These are phyloP conservation scores for Leptestheria dahalacensis DNA, from an alignment of 1,140 invertebrate genomes.

Conservation along the genomic window DNA sequence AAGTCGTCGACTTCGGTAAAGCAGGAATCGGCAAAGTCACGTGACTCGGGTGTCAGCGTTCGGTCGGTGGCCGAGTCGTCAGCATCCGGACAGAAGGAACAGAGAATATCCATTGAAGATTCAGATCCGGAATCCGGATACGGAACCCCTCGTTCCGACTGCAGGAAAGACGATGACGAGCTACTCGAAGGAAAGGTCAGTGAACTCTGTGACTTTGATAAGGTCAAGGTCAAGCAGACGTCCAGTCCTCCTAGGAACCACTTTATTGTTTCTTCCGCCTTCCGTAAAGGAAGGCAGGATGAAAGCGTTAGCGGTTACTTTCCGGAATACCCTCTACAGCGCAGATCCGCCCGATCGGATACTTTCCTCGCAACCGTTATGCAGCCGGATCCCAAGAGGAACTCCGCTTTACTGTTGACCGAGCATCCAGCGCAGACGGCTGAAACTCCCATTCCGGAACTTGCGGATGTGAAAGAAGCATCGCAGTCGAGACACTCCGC, in stretches of 20 bases:
- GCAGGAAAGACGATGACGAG: not conserved
- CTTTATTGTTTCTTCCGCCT: slow-evolving; percentile 10
- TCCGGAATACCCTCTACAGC: slow-evolving; percentile 12
- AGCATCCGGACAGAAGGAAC: not conserved
- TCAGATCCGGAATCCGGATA: slow-evolving; percentile 14
- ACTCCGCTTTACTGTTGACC: not conserved
- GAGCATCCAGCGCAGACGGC: not conserved
- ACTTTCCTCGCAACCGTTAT: not conserved
- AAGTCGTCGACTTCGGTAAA: not conserved
- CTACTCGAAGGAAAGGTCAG: not conserved
- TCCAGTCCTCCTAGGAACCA: slow-evolving; percentile 6
- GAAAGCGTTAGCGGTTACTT: not conserved
- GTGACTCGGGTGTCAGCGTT: not conserved
- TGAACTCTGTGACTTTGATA: slow-evolving; percentile 1
- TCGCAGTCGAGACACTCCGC: not conserved
- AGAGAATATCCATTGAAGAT: not conserved
- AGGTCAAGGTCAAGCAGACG: slow-evolving; percentile 1
- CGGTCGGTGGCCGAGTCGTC: not conserved
- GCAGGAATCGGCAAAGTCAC: not conserved
- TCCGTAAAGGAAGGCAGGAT: not conserved
- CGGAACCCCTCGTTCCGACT: slow-evolving; percentile 2
- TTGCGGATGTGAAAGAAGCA: not conserved
- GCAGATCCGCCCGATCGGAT: not conserved
- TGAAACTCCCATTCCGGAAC: not conserved
- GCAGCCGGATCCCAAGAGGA: not conserved